Conservation (phyloP, 2,113 vertebrate species). For the Scartelaos histophorus region DNA sequence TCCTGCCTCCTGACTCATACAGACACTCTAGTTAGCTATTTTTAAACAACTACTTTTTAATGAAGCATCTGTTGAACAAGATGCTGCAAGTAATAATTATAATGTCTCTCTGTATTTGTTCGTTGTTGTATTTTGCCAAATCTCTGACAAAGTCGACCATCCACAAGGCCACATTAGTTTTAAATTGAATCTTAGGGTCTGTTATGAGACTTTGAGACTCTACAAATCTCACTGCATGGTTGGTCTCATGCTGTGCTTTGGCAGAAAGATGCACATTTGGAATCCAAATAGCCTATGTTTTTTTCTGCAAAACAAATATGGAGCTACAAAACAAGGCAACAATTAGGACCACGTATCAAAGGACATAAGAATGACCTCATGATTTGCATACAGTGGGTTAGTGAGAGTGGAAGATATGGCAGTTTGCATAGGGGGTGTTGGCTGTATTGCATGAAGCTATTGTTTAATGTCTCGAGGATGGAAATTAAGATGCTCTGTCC, state of each 20-base stretch:
- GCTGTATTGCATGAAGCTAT: conserved; percentile 62
- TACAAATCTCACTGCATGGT: conserved; percentile 25
- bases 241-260: conserved; percentile 45
- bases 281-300: conserved; percentile 51
- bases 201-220: conserved; percentile 23
- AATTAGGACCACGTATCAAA: conserved; percentile 45
- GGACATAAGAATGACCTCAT: conserved; percentile 43
- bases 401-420: conserved; percentile 51
- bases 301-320: conserved; percentile 50
- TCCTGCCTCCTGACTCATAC: conserved; percentile 49
- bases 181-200: conserved; percentile 25
- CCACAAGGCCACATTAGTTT: conserved; percentile 36
- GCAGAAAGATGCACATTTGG: conserved; percentile 28
- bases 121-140: conserved; percentile 31
- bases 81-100: conserved; percentile 55
- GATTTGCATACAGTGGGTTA: conserved; percentile 62
- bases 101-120: conserved; percentile 21
- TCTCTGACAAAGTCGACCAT: conserved; percentile 38
- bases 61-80: conserved; percentile 61
- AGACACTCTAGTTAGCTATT: conserved; percentile 60
- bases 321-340: conserved; percentile 60
- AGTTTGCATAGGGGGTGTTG: conserved; percentile 57
- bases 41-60: conserved; percentile 66
- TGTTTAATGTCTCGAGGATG: conserved; percentile 79
- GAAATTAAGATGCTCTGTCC: conserved; percentile 73